A percentile compares a stretch with the other conserved stretches of the same genome.
phyloP scores from a whole-genome alignment of 2,888 invertebrate species.

The Caenorhabditis sinica region DNA sequence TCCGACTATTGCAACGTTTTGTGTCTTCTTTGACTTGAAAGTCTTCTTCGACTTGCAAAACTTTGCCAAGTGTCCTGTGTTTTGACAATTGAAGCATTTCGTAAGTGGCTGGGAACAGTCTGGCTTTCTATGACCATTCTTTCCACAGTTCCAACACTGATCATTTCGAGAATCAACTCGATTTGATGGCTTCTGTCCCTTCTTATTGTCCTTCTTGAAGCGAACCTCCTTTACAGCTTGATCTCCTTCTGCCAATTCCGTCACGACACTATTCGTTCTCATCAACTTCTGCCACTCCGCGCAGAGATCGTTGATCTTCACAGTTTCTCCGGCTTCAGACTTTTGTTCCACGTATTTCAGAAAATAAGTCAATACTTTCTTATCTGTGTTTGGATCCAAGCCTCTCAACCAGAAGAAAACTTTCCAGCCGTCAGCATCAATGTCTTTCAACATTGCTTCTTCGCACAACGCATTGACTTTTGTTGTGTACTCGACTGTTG shows the following conservation, averaged over 20 bases:
- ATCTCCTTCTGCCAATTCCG: neutral
- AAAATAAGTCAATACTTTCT: neutral
- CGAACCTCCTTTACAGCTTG: neutral
- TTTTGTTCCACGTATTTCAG: neutral
- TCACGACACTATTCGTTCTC: neutral
- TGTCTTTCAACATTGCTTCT: neutral
- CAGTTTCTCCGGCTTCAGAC: neutral
- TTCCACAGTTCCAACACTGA: too few relatives aligned
- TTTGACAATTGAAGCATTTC: too few relatives aligned
- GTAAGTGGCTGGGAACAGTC: too few relatives aligned
- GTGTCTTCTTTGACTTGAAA: too few relatives aligned
- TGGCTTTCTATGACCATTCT: too few relatives aligned
- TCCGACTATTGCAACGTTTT: too few relatives aligned
- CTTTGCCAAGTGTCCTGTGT: too few relatives aligned
- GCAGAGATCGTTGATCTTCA: neutral
- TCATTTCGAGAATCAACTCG: too few relatives aligned
- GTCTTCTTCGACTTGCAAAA: too few relatives aligned
- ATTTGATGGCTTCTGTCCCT: too few relatives aligned
- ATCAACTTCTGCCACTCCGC: neutral
- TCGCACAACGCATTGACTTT: too few relatives aligned
- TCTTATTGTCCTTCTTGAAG: too few relatives aligned
- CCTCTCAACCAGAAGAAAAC: conserved; percentile 11
- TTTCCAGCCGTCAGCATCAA: neutral
- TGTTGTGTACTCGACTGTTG: conserved; percentile 8
- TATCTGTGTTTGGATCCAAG: neutral